A percentile compares a stretch with the other conserved stretches of the same genome.
phyloP scores from a whole-genome alignment of 2,888 invertebrate species.

The Eilema depressum region DNA sequence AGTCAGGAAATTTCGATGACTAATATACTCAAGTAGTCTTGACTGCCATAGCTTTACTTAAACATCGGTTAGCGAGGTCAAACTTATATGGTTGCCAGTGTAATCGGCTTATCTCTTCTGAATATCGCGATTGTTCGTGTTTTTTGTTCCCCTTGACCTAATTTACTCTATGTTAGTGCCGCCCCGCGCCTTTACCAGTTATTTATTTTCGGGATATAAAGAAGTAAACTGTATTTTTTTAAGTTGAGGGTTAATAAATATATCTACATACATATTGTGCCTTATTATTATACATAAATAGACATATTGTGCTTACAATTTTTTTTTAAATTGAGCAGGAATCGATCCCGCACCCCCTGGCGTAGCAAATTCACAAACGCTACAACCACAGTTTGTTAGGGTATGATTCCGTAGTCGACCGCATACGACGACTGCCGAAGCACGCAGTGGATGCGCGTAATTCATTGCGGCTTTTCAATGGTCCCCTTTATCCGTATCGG shows the following conservation, averaged over 20 bases:
- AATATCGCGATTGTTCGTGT: conserved; percentile 8
- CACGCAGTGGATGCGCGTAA: too few relatives aligned
- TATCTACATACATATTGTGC: too few relatives aligned
- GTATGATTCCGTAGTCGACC: too few relatives aligned
- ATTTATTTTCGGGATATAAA: neutral
- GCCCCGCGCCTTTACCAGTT: neutral
- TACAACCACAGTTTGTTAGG: too few relatives aligned
- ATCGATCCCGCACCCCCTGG: too few relatives aligned
- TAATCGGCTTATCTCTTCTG: conserved; percentile 4
- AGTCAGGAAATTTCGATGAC: neutral
- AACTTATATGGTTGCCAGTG: conserved; percentile 5
- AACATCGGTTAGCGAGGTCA: neutral
- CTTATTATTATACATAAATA: too few relatives aligned
- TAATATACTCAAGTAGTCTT: neutral
- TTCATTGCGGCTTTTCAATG: too few relatives aligned
- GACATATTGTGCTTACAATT: too few relatives aligned
- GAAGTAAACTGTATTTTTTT: neutral
- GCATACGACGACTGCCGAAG: too few relatives aligned
- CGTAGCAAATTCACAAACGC: too few relatives aligned
- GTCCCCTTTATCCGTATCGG: too few relatives aligned
- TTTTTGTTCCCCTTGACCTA: conserved; percentile 12
- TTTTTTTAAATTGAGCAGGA: too few relatives aligned
- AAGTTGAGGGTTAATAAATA: neutral
- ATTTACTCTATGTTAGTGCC: neutral
- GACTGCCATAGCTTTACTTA: neutral